Evolutionary conservation across 2,113 vertebrate species (phyloP).

Genomic region (Poeciliopsis turrubarensis): DNA sequence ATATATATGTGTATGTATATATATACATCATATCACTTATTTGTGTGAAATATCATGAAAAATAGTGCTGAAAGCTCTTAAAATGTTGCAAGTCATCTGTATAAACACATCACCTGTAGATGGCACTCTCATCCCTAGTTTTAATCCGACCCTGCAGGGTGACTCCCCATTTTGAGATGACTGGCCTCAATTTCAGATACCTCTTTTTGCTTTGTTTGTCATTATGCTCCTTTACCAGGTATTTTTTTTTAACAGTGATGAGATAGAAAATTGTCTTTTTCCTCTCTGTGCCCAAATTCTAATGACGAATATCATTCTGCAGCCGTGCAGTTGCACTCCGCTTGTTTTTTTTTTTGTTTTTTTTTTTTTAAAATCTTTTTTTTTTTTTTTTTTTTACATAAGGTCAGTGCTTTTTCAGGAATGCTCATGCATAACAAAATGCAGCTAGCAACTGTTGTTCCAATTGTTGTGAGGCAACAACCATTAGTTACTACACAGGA

Average conservation of each 20-base stretch:
- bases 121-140: constrained; percentile 73
- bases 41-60: constrained; percentile 5
- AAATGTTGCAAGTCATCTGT: constrained; percentile 19
- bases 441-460: constrained; percentile 69
- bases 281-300: neutral
- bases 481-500: constrained; percentile 73
- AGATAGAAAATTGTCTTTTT: constrained; percentile 6
- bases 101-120: constrained; percentile 67
- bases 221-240: constrained; percentile 27
- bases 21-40: neutral
- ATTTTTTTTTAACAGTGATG: constrained; percentile 38
- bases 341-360: constrained; percentile 35
- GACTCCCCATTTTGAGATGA: constrained; percentile 62
- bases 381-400: constrained; percentile 13
- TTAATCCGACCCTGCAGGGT: constrained; percentile 58
- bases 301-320: constrained; percentile 12
- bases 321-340: neutral
- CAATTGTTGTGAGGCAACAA: constrained; percentile 62
- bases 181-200: constrained; percentile 48
- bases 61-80: constrained; percentile 13
- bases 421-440: constrained; percentile 65
- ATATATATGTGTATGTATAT: neutral
- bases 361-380: neutral
- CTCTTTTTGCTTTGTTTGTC: constrained; percentile 53
- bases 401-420: constrained; percentile 56